Base-by-base conservation (phyloP, 2,888 invertebrate genomes). In the Latrodectus elegans region DNA sequence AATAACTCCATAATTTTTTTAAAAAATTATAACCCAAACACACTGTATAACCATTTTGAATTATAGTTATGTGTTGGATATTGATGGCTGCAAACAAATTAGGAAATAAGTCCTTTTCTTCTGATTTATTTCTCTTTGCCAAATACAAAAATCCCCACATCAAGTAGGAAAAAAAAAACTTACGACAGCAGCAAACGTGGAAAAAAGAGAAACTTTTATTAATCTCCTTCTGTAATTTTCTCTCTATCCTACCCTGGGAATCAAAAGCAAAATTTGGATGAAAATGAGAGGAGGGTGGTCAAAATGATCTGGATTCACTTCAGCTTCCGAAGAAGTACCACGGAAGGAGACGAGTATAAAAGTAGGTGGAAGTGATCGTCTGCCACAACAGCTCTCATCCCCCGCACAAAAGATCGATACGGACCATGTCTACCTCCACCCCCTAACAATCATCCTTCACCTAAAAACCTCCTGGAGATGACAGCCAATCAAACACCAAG, bases 401-500 rank as follows among this genome's bases (percentile, higher is more conserved):
- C 73, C 81, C 81, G 67, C 17, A 26, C 17, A 65, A 67, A 55
- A 52, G 60, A 81, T 74, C 71, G 12, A 81, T 52, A 52, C 14
- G 49, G n/a, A 14, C 38, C n/a, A 60, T 67, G 68, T 70, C 78
- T 17, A 0, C 70, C n/a, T 38, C 68, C 78, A 68, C 53, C 72
- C 72, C 49, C 55, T 71, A 80, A 60, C 65, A 22, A 72, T 65
- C 72, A 53, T 52, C 53, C 55, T 26, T 11, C 76, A 75, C 77
- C 71, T 67, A 85, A 80, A 85, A 85, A 80, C 68, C 68, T 72
- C 72, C 86, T 87, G 86, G 71, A 81, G 72, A 76, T 87, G 86
- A 87, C 86, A 87, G 81, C 86, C 86, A 81, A 87, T 87, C 86
- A 76, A 87, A 87, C 86, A 87, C 86, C 76, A 77, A 55, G 75